A percentile compares a stretch with the other conserved stretches of the same genome.
These are phyloP conservation scores for Eulemur albifrons DNA, from an alignment of 2,797 vertebrate species.

Conservation along the genomic window DNA sequence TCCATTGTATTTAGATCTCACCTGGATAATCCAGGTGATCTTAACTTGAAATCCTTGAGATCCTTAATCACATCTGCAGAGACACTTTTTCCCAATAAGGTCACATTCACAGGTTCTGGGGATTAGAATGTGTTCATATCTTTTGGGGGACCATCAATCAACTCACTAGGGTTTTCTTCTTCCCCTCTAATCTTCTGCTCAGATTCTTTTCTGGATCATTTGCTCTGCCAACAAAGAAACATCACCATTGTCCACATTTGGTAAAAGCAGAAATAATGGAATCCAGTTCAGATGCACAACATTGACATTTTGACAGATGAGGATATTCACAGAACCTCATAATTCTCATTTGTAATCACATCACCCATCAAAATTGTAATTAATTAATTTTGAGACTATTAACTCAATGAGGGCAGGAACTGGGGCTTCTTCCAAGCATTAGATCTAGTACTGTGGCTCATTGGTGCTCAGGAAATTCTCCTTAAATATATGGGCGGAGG, in stretches of 20 bases:
- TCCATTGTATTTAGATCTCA: neutral
- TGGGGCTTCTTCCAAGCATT: neutral
- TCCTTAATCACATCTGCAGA: neutral
- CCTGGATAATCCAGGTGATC: neutral
- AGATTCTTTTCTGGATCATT: neutral
- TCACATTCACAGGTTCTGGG: neutral
- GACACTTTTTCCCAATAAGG: neutral
- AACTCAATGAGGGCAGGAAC: neutral
- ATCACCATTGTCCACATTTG: neutral
- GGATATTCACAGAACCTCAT: neutral
- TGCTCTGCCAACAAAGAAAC: neutral
- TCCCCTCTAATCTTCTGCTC: neutral
- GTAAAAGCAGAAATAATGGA: neutral
- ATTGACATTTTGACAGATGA: neutral
- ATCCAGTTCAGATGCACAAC: neutral
- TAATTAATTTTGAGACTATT: neutral
- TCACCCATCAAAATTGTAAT: neutral
- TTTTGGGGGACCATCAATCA: rapidly evolving
- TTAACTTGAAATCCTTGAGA: neutral
- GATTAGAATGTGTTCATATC: too few relatives aligned
- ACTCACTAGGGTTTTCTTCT: neutral
- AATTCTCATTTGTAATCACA: neutral
- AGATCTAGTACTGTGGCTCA: neutral
- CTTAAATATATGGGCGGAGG: neutral
- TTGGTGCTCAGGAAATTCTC: neutral